A percentile compares a stretch with the other conserved stretches of the same genome.
phyloP scores from a whole-genome alignment of 2,113 vertebrate species.

The Brevimyrus niger region DNA sequence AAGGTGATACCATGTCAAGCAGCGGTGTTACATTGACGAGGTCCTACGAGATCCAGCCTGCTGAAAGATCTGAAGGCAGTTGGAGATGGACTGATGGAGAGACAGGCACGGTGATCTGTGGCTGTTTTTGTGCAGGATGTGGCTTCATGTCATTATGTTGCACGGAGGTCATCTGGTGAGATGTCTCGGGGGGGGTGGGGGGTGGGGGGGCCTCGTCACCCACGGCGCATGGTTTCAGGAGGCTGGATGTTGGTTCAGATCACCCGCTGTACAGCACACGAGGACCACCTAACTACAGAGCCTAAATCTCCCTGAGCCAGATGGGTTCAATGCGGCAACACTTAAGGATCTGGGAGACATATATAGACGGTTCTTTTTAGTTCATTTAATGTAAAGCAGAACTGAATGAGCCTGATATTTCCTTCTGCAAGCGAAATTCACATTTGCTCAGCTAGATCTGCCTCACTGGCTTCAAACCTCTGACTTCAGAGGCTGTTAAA shows the following conservation, averaged over 20 bases:
- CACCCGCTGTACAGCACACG: not conserved
- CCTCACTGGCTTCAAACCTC: slow-evolving; percentile 15
- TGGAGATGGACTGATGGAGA: not conserved
- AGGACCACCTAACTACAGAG: slow-evolving; percentile 4
- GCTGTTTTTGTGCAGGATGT: not conserved
- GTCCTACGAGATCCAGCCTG: not conserved
- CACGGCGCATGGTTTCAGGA: not conserved
- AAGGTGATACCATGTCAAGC: not conserved
- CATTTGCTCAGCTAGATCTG: not conserved
- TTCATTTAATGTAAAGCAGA: not conserved
- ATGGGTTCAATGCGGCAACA: not conserved
- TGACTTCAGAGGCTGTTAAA: slow-evolving; percentile 4
- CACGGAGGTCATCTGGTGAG: not conserved
- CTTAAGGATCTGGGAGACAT: not conserved
- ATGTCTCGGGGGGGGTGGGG: not conserved
- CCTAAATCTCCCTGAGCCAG: not conserved
- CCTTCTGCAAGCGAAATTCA: not conserved
- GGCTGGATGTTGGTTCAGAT: not conserved
- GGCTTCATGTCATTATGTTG: not conserved
- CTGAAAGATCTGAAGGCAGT: not conserved
- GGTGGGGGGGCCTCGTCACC: not conserved
- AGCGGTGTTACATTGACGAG: not conserved
- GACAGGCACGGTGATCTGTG: not conserved
- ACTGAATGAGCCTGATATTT: not conserved
- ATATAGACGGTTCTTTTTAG: not conserved